Evolutionary conservation across 2,113 vertebrate species (phyloP), one percentile per base, ranked within the genome.

Genomic region (Lophura nycthemera): DNA sequence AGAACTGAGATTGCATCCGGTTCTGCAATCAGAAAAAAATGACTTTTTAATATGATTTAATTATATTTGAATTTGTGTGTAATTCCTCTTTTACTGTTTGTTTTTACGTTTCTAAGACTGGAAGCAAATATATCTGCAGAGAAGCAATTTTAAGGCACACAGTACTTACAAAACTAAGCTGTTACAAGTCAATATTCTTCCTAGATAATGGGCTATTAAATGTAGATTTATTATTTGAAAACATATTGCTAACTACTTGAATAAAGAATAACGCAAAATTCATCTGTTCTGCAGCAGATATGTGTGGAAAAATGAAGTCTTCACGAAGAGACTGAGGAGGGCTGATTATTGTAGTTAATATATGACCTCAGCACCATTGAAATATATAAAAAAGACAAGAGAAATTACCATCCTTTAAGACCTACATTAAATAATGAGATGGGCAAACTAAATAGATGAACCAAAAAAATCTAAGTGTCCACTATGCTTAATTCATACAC

Each of bases 151-250:
- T 72, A 70, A 0, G 0, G 36, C 22, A 77, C 32, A 80, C 64
- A 20, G 21, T 91, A 52, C 17, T 83, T 86, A 60, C 0, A 8
- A 81, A 22, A 59, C 22, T 77, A 50, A 87, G 57, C 52, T 71
- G 7, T 65, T 71, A 3, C 13, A 80, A 80, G 38, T 86, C 79
- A 89, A 57, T 86, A 72, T 83, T 91, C 25, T 86, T 92, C 32
- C 6, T 40, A 52, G 15, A 27, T 74, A 89, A 71, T n/a, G 22
- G 38, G 6, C 21, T n/a, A 71, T 63, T 70, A 85, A 89, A 77
- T 29, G 4, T 50, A 54, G 24, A 75, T 87, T 92, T 80, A 63
- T 70, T 94, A 63, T 83, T 74, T 88, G 63, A 85, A 88, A 94
- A 84, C 2, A 38, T 64, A 42, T 38, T 71, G 45, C 71, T 90